Evolutionary conservation across 2,113 vertebrate species (phyloP), one percentile per base, ranked within the genome.

Genomic region (Epinephelus fuscoguttatus): DNA sequence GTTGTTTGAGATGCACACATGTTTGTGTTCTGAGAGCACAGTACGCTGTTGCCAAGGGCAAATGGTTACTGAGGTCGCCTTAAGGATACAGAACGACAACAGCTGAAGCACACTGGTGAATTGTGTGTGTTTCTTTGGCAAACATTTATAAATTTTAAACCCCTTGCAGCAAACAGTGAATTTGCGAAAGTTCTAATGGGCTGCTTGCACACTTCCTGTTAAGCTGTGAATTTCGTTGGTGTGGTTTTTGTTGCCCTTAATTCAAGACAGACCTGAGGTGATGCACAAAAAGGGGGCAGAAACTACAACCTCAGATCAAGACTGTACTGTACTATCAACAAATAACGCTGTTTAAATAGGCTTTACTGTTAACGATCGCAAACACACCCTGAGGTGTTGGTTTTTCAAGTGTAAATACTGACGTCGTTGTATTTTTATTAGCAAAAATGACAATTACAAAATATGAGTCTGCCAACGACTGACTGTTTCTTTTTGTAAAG

Each of bases 21-120:
- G 66, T 62, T 73, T 80, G 59, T 5, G 4, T 21, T 10, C 50
- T 55, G 6, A 21, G 14, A 67, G 53, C 30, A 69, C 19, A 62
- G 64, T 62, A 68, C 50, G 40, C 33, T 33, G 78, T 13, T 67
- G 52, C 82, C 86, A 94, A 92, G 91, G 90, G 59, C 82, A 90
- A 70, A 75, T 2, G 4, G 40, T 80, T 23, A 57, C 77, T 63
- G 71, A 91, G 83, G 91, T 91, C 77, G 13, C 69, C 25, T 47
- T 78, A 62, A 84, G 74, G 33, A 74, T 33, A 75, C 61, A 45
- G 27, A 64, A 49, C 57, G 33, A 23, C 76, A 72, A 80, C 67
- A 76, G 25, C 64, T 76, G 70, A 74, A 62, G 59, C n/a, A 40
- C 12, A 37, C 15, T 1, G 5, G 14, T 37, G 11, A 50, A 27